Conservation (phyloP, 2,797 vertebrate species). For the Danionella dracula region DNA sequence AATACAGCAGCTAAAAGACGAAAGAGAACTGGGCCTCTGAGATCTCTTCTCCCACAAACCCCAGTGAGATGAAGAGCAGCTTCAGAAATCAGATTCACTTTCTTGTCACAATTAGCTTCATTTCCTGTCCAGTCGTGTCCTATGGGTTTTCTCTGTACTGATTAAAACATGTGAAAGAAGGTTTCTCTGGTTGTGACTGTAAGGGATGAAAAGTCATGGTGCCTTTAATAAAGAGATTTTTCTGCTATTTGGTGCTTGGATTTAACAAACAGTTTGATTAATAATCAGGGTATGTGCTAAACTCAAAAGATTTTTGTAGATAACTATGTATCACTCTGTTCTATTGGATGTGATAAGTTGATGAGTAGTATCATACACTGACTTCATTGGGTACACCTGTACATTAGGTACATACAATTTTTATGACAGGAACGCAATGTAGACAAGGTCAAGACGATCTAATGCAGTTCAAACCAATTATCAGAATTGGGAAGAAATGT, state of each 20-base stretch:
- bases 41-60: slow-evolving; percentile 6
- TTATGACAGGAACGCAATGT: too few relatives aligned
- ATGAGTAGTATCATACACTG: too few relatives aligned
- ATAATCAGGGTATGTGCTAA: too few relatives aligned
- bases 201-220: neutral
- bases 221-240: neutral
- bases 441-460: too few relatives aligned
- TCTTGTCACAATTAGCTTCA: neutral
- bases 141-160: slow-evolving; percentile 1
- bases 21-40: slow-evolving; percentile 38
- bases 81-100: slow-evolving; percentile 19
- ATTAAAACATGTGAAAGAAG: slow-evolving; percentile 1
- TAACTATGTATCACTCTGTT: too few relatives aligned
- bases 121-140: neutral
- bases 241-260: neutral
- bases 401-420: too few relatives aligned
- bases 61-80: slow-evolving; percentile 20
- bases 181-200: neutral
- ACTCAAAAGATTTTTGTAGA: too few relatives aligned
- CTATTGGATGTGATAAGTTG: too few relatives aligned
- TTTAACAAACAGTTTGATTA: neutral
- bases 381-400: too few relatives aligned
- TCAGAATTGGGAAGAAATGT: too few relatives aligned
- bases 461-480: too few relatives aligned
- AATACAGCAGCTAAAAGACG: slow-evolving; percentile 44